These are phyloP conservation scores for Baryphthengus martii DNA, from an alignment of 2,113 vertebrate genomes.

Conservation along the genomic window DNA sequence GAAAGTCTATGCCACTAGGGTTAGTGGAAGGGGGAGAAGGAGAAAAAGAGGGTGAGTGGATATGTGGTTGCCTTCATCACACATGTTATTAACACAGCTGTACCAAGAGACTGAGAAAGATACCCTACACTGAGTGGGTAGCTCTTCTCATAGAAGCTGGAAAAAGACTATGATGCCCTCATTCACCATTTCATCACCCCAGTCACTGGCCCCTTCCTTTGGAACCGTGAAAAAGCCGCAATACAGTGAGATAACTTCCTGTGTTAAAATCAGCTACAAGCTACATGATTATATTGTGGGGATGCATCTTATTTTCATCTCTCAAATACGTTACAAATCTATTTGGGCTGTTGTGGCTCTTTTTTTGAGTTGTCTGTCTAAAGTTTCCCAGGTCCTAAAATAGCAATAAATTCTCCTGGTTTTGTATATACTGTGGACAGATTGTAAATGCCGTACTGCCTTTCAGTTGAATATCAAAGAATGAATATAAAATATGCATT, in stretches of 20 bases:
- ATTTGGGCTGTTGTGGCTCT: not conserved
- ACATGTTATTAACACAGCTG: not conserved
- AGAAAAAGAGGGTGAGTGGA: not conserved
- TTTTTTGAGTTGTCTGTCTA: not conserved
- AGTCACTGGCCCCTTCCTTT: not conserved
- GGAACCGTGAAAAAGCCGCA: not conserved
- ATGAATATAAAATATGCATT: slow-evolving; percentile 21
- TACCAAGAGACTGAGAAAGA: not conserved
- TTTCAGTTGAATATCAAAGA: not conserved
- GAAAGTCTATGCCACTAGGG: not conserved
- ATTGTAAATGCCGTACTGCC: not conserved
- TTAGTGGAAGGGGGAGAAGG: not conserved
- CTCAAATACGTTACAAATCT: slow-evolving; percentile 1
- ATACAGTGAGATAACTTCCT: not conserved
- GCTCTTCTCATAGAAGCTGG: not conserved
- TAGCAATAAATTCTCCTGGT: slow-evolving; percentile 1
- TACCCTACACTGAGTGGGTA: not conserved
- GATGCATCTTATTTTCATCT: slow-evolving; percentile 9
- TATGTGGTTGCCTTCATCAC: not conserved
- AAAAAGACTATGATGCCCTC: not conserved
- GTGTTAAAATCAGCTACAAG: not conserved
- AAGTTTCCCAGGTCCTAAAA: slow-evolving; percentile 22
- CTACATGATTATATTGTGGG: not conserved
- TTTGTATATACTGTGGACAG: not conserved
- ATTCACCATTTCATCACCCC: not conserved